phyloP scores from a whole-genome alignment of 2,888 invertebrate species.

The Thymelicus sylvestris region DNA sequence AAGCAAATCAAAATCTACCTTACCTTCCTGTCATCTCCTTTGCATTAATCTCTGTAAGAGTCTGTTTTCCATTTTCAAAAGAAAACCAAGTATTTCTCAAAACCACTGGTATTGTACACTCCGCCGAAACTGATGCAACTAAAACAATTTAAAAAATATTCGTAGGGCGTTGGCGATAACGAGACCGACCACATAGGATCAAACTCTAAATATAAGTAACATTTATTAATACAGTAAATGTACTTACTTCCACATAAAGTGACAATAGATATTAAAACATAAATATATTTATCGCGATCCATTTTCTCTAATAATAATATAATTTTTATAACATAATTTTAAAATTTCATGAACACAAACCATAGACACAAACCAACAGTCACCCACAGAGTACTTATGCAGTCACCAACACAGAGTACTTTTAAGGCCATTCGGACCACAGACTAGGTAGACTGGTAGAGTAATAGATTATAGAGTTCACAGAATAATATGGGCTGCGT shows the following conservation, averaged over 20 bases:
- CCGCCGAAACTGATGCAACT: constrained; percentile 65
- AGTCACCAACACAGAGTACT: too few species aligned
- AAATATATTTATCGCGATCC: background rate
- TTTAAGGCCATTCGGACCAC: too few species aligned
- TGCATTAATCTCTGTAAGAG: constrained; percentile 92
- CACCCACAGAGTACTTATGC: too few species aligned
- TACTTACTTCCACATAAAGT: constrained; percentile 36
- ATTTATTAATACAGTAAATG: background rate
- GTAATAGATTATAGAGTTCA: too few species aligned
- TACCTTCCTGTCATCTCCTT: constrained; percentile 89
- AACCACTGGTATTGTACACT: constrained; percentile 91
- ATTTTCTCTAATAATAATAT: constrained; percentile 7
- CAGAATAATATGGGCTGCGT: too few species aligned
- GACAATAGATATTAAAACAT: constrained; percentile 22
- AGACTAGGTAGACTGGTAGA: too few species aligned
- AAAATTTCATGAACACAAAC: too few species aligned
- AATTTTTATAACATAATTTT: background rate
- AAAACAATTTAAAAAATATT: constrained; percentile 51
- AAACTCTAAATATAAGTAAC: background rate
- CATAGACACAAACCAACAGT: too few species aligned
- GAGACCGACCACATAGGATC: constrained; percentile 49
- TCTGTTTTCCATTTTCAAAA: constrained; percentile 93
- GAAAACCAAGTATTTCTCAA: constrained; percentile 96
- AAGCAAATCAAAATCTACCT: constrained; percentile 12
- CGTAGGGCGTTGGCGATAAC: constrained; percentile 64